These are phyloP conservation scores for Pristionchus japonicus DNA, from an alignment of 2,888 invertebrate species.

Conservation along the genomic window DNA sequence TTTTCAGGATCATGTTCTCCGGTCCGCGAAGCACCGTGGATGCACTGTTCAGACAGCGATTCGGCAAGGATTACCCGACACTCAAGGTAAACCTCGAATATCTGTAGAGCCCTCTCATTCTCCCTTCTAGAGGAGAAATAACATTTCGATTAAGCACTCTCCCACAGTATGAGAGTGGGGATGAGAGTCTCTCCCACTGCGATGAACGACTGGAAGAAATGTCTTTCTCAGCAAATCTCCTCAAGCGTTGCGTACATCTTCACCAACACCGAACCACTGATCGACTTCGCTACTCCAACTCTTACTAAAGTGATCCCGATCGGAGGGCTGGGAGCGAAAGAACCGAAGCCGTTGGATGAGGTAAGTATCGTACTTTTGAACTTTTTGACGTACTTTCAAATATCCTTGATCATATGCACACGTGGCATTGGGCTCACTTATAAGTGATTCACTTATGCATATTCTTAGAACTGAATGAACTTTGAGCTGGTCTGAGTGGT, in stretches of 20 bases:
- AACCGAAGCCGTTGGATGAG: conserved; percentile 22
- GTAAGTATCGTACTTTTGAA: too few relatives aligned
- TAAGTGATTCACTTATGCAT: too few relatives aligned
- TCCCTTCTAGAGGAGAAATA: too few relatives aligned
- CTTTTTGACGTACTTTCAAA: too few relatives aligned
- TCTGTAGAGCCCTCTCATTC: too few relatives aligned
- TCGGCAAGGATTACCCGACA: not conserved
- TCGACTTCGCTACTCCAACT: not conserved
- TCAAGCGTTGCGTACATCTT: conserved; percentile 19
- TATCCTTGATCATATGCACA: too few relatives aligned
- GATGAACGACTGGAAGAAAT: not conserved
- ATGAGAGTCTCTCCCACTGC: not conserved
- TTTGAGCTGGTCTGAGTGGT: too few relatives aligned
- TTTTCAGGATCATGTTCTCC: not conserved
- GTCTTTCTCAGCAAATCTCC: not conserved
- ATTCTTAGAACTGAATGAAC: too few relatives aligned
- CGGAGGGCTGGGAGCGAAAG: conserved; percentile 28
- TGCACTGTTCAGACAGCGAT: not conserved
- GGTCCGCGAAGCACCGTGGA: not conserved
- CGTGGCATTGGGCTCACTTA: too few relatives aligned
- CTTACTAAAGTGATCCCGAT: not conserved
- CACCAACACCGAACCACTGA: conserved; percentile 17
- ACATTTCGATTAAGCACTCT: too few relatives aligned
- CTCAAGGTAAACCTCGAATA: too few relatives aligned
- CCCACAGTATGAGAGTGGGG: too few relatives aligned